A percentile compares a stretch with the other conserved stretches of the same genome.
Evolutionary conservation across 2,113 vertebrate species (phyloP).

Genomic region (Etia nguti): DNA sequence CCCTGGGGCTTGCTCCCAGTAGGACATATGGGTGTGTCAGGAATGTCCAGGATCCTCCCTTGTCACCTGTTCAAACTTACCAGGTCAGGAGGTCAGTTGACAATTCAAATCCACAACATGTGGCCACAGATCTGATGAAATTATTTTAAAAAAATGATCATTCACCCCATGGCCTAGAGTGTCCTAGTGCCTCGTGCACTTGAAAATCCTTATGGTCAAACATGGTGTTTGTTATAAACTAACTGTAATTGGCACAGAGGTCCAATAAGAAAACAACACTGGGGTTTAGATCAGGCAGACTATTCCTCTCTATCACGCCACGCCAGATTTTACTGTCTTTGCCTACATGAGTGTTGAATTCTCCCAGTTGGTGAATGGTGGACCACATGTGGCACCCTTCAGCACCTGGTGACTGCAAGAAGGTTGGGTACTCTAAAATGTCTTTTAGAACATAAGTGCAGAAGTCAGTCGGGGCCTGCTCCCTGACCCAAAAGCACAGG

Average conservation of each 20-base stretch:
- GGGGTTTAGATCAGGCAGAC: neutral
- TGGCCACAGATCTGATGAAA: too few species aligned
- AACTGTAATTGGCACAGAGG: neutral
- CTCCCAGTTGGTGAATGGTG: neutral
- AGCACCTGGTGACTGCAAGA: neutral
- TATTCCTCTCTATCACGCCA: neutral
- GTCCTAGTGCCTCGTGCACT: neutral
- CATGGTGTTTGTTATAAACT: neutral
- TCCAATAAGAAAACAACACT: neutral
- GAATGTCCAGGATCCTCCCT: too few species aligned
- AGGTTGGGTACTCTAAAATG: neutral
- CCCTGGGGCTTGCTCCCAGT: neutral
- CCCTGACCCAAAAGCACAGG: neutral
- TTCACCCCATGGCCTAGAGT: neutral
- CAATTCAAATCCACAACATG: too few species aligned
- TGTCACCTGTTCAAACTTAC: too few species aligned
- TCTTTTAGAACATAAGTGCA: neutral
- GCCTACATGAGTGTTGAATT: neutral
- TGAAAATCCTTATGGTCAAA: neutral
- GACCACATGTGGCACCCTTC: neutral
- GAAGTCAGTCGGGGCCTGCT: rapidly evolving
- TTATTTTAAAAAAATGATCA: neutral
- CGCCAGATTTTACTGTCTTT: neutral
- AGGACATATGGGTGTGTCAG: neutral
- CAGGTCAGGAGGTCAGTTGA: too few species aligned